Percentiles rank a stretch among this genome's conserved stretches.
These are phyloP conservation scores for Vimba vimba DNA, from an alignment of 2,113 vertebrate genomes.

Conservation along the genomic window DNA sequence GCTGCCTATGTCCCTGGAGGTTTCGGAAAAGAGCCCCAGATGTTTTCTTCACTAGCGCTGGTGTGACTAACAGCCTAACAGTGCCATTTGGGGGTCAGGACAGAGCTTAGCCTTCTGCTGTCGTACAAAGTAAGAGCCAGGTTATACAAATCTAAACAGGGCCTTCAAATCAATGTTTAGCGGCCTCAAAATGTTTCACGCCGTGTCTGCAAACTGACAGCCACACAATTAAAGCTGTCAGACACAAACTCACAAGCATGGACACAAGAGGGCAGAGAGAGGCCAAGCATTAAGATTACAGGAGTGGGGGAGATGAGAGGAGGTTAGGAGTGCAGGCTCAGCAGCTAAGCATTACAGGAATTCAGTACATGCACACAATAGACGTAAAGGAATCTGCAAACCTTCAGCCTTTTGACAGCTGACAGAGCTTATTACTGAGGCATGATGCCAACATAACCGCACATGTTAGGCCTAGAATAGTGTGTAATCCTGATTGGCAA, in stretches of 20 bases:
- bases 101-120: background rate
- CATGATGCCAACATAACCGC: background rate
- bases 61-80: slow-evolving; percentile 24
- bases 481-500: background rate
- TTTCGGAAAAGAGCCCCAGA: background rate
- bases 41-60: background rate
- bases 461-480: background rate
- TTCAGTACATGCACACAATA: slow-evolving; percentile 42
- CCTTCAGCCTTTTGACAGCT: slow-evolving; percentile 32
- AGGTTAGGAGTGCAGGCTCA: slow-evolving; percentile 28
- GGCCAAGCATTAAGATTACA: slow-evolving; percentile 1
- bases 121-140: background rate
- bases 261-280: slow-evolving; percentile 39
- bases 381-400: slow-evolving; percentile 29
- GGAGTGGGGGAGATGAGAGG: background rate
- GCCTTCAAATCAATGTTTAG: slow-evolving; percentile 18
- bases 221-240: slow-evolving; percentile 27
- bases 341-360: slow-evolving; percentile 39
- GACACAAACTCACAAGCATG: slow-evolving; percentile 18
- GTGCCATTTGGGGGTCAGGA: background rate
- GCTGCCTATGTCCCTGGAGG: background rate
- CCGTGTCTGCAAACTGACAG: slow-evolving; percentile 12
- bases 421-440: slow-evolving; percentile 17
- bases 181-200: background rate
- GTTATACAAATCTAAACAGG: slow-evolving; percentile 10